A percentile compares a stretch with the other conserved stretches of the same genome.
These are phyloP conservation scores for Parascotia fuliginaria DNA, from an alignment of 2,888 invertebrate genomes.

Conservation along the genomic window DNA sequence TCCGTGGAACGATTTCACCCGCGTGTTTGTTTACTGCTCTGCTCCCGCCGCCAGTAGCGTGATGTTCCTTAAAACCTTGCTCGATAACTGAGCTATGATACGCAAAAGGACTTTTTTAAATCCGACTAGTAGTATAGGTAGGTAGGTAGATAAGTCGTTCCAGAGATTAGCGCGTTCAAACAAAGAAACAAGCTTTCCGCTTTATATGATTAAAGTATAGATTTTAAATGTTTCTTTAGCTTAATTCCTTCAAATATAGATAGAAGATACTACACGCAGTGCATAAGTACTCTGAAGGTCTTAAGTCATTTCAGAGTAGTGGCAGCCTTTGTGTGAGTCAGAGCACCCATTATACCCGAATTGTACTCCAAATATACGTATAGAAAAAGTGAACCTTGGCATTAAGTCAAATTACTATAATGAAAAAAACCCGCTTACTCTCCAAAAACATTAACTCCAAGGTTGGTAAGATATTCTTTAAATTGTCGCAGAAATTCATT, in stretches of 20 bases:
- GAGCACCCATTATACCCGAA: constrained; percentile 16
- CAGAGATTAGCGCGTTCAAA: too few species aligned
- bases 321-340: constrained; percentile 31
- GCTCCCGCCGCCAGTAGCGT: too few species aligned
- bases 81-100: too few species aligned
- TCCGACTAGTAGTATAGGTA: too few species aligned
- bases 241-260: background rate
- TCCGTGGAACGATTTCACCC: too few species aligned
- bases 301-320: constrained; percentile 13
- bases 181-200: too few species aligned
- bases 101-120: too few species aligned
- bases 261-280: background rate
- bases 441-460: constrained; percentile 15
- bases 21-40: too few species aligned
- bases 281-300: constrained; percentile 11
- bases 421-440: constrained; percentile 14
- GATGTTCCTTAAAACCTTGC: too few species aligned
- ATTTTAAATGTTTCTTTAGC: background rate
- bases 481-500: background rate
- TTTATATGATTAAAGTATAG: too few species aligned
- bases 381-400: constrained; percentile 31
- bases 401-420: constrained; percentile 32
- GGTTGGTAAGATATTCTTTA: constrained; percentile 2
- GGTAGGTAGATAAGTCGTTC: too few species aligned
- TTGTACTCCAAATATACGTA: constrained; percentile 19